Evolutionary conservation across 2,113 vertebrate genomes (phyloP).

Genomic region (Tonatia bakeri): DNA sequence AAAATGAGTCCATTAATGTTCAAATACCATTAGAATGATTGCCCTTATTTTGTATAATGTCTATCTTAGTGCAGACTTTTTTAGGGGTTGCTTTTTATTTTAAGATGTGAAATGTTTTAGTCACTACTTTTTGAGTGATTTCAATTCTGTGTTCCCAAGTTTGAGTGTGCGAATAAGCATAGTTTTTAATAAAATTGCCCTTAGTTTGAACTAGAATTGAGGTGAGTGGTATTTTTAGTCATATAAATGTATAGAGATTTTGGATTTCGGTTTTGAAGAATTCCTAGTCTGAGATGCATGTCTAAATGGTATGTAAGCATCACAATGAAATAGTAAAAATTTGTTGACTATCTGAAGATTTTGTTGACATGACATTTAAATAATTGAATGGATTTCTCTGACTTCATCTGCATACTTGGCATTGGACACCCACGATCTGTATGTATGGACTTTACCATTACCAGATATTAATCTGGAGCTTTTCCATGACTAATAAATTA

Average conservation of each 20-base stretch:
- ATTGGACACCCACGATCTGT: not conserved
- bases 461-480: not conserved
- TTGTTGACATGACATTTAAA: not conserved
- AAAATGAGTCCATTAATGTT: slow-evolving; percentile 29
- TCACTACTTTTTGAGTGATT: slow-evolving; percentile 1
- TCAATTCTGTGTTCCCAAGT: not conserved
- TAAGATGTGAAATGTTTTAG: slow-evolving; percentile 35
- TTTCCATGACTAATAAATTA: slow-evolving; percentile 39
- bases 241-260: not conserved
- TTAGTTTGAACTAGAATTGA: not conserved
- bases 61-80: not conserved
- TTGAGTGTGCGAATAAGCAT: not conserved
- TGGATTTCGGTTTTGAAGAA: not conserved
- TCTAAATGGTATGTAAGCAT: not conserved
- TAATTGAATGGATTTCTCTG: not conserved
- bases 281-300: not conserved
- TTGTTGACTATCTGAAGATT: not conserved
- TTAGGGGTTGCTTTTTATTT: not conserved
- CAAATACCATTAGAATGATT: slow-evolving; percentile 38
- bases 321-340: not conserved
- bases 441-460: not conserved
- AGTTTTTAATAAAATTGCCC: not conserved
- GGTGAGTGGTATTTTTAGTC: not conserved
- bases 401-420: not conserved
- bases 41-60: slow-evolving; percentile 39